Evolutionary conservation across 2,113 vertebrate species (phyloP), one percentile per base, ranked within the genome.

Genomic region (Dasypus novemcinctus): DNA sequence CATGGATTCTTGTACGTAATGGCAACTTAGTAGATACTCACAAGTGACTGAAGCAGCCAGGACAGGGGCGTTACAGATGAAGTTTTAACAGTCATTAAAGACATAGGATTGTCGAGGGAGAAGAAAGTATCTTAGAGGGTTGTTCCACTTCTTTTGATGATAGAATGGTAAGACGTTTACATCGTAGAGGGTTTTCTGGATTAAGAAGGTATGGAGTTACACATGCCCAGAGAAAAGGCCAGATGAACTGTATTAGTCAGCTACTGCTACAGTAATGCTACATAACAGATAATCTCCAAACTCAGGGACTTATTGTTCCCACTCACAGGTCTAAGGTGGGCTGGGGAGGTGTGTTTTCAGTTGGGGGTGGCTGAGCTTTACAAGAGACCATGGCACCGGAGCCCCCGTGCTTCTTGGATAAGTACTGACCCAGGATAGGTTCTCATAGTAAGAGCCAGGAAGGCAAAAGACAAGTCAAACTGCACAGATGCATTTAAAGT

Each of bases 81-180:
- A 20, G 8, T 10, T 11, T 23, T 8, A 43, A 41, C n/a, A n/a
- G 31, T n/a, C 0, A 2, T 17, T 9, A 49, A 23, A 43, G 61
- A n/a, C 33, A 36, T 4, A 9, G 20, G 43, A 2, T 20, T 1
- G 0, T 17, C 69, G 81, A 23, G 41, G 64, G 57, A 33, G 66
- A 57, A 46, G 21, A 83, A 79, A 63, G 20, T 17, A 38, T 18
- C 66, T 46, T 33, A 54, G 63, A 49, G 7, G 7, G 57, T 20
- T 7, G 52, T 57, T 15, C 31, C 1, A 1, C 52, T 21, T 49
- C 61, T 49, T 17, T 46, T 43, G 25, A 12, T 2, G 33, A 17
- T 5, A 10, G 36, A 41, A 41, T 4, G 76, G 49, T 75, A 61
- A 76, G 18, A 61, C n/a, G 8, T 4, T 0, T 3, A 29, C 76